phyloP scores from a whole-genome alignment of 2,797 vertebrate genomes.

The Chloroceryle amazona region DNA sequence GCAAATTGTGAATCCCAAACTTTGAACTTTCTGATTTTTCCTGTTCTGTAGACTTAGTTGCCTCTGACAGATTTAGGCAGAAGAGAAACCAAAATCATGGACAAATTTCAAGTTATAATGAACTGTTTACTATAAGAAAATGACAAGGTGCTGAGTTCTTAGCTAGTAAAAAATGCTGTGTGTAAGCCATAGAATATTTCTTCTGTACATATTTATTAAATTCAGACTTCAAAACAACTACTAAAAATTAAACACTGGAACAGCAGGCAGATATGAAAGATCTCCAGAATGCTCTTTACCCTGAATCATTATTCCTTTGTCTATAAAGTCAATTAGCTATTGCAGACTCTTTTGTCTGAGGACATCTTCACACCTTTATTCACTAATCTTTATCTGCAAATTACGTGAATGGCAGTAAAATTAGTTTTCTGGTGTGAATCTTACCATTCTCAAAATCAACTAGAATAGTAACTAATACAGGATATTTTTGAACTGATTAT shows the following conservation, averaged over 20 bases:
- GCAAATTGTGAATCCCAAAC: background rate
- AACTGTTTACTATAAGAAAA: background rate
- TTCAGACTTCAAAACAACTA: background rate
- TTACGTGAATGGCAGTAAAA: background rate
- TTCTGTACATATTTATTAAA: background rate
- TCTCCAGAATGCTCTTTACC: background rate
- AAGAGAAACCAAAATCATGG: background rate
- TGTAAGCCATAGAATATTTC: background rate
- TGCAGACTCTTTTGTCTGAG: background rate
- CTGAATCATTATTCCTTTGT: background rate
- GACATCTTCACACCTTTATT: background rate
- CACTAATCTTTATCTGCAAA: background rate
- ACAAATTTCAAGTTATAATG: background rate
- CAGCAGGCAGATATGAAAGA: background rate
- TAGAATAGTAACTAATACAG: background rate
- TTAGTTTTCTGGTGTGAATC: background rate
- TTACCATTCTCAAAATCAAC: background rate
- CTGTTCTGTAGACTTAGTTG: background rate
- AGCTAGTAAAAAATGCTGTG: background rate
- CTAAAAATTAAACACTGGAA: background rate
- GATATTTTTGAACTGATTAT: background rate
- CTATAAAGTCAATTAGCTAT: background rate
- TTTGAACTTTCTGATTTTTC: background rate
- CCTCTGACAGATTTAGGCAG: background rate
- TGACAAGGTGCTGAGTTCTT: background rate